phyloP scores from a whole-genome alignment of 2,797 vertebrate genomes.

The Lacerta agilis region DNA sequence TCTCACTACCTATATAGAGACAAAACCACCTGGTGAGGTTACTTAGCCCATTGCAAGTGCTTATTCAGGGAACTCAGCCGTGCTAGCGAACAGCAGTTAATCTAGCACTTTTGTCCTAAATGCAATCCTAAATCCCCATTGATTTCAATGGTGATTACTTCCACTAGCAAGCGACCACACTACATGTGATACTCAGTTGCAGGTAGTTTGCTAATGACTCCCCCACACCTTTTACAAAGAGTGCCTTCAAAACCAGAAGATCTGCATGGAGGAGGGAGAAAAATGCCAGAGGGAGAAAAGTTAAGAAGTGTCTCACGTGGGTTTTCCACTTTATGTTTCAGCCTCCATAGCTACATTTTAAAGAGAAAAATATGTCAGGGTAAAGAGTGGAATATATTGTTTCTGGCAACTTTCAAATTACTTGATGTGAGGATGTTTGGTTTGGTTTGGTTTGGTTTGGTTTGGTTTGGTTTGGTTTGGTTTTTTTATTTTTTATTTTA shows the following conservation, averaged over 20 bases:
- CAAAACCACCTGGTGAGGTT: not conserved
- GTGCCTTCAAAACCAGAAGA: not conserved
- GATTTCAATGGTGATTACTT: not conserved
- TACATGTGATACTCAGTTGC: not conserved
- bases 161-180: not conserved
- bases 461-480: too few relatives aligned
- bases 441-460: too few relatives aligned
- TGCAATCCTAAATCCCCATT: not conserved
- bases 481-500: too few relatives aligned
- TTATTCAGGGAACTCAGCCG: conserved; percentile 1
- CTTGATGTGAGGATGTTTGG: too few relatives aligned
- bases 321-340: not conserved
- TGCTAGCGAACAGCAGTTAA: not conserved
- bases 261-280: not conserved
- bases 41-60: not conserved
- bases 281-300: not conserved
- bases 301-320: not conserved
- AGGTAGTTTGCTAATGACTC: not conserved
- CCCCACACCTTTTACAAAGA: not conserved
- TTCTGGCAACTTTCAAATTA: too few relatives aligned
- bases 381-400: not conserved
- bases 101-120: conserved; percentile 1
- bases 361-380: not conserved
- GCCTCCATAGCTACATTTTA: not conserved
- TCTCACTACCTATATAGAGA: not conserved